phyloP scores from a whole-genome alignment of 2,113 vertebrate species.

The Cinclus mexicanus region DNA sequence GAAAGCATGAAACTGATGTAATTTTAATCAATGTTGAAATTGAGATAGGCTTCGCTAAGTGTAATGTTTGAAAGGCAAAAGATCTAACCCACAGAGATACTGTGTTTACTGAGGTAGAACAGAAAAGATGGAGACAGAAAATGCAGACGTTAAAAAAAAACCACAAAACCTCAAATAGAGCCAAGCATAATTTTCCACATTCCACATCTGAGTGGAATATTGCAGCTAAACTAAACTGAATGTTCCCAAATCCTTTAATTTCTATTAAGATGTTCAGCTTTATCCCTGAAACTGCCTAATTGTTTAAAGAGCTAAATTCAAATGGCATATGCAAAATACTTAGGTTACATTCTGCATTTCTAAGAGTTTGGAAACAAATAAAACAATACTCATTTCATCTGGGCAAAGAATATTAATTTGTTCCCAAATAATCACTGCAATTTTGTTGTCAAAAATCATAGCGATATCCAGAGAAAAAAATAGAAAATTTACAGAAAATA shows the following conservation, averaged over 20 bases:
- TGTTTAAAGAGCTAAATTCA: not conserved
- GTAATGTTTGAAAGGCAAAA: not conserved
- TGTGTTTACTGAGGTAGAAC: not conserved
- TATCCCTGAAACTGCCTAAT: not conserved
- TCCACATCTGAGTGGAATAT: not conserved
- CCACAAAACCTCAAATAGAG: not conserved
- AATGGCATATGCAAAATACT: not conserved
- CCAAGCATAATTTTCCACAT: not conserved
- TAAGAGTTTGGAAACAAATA: not conserved
- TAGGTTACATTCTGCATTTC: not conserved
- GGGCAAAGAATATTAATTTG: not conserved
- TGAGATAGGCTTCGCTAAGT: not conserved
- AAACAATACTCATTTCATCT: not conserved
- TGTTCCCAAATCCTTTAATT: not conserved
- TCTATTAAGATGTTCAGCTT: not conserved
- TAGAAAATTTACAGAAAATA: not conserved
- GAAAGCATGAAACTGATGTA: not conserved
- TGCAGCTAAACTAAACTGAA: not conserved
- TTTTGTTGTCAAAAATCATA: not conserved
- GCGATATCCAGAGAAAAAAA: not conserved
- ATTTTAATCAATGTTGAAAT: not conserved
- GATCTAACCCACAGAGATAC: fast-evolving
- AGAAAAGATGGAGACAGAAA: not conserved
- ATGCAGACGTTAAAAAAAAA: not conserved
- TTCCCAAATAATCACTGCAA: not conserved